phyloP scores from a whole-genome alignment of 2,113 vertebrate species.

The Pollachius pollachius region DNA sequence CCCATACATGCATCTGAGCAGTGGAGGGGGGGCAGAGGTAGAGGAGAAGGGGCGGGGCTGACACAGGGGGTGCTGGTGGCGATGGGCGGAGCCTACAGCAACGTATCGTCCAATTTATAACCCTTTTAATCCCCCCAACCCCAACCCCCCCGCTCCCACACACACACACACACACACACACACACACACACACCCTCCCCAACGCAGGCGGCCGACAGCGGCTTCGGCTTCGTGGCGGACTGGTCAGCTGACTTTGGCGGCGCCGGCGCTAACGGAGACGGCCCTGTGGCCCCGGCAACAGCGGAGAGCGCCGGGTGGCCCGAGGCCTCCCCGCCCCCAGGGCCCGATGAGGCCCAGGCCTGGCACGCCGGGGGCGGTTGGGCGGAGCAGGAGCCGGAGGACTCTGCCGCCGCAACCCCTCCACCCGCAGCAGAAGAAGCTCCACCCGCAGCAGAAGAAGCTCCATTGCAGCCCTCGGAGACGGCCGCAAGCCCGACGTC shows the following conservation, averaged over 20 bases:
- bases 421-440: constrained; percentile 29
- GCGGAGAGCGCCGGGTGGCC: constrained; percentile 51
- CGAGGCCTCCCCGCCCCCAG: constrained; percentile 40
- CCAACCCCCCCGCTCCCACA: constrained; percentile 11
- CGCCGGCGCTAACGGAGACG: constrained; percentile 63
- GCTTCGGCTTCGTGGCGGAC: constrained; percentile 64
- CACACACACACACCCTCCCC: constrained; percentile 33
- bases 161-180: no score
- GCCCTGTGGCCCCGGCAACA: constrained; percentile 33
- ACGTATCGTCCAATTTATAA: no score
- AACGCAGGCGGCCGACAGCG: constrained; percentile 72
- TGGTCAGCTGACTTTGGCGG: constrained; percentile 83
- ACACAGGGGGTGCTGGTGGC: no score
- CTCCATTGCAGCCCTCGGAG: no score
- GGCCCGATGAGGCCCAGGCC: constrained; percentile 57
- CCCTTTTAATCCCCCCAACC: no score
- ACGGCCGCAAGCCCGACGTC: constrained; percentile 21
- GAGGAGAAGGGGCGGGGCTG: no score
- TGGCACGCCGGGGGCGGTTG: constrained; percentile 55
- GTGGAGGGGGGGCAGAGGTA: no score
- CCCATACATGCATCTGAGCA: no score
- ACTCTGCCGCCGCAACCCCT: constrained; percentile 43
- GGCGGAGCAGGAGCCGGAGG: constrained; percentile 44
- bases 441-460: no score
- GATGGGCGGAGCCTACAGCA: no score